phyloP scores from a whole-genome alignment of 1,140 invertebrate species.

The Uloborus diversus region DNA sequence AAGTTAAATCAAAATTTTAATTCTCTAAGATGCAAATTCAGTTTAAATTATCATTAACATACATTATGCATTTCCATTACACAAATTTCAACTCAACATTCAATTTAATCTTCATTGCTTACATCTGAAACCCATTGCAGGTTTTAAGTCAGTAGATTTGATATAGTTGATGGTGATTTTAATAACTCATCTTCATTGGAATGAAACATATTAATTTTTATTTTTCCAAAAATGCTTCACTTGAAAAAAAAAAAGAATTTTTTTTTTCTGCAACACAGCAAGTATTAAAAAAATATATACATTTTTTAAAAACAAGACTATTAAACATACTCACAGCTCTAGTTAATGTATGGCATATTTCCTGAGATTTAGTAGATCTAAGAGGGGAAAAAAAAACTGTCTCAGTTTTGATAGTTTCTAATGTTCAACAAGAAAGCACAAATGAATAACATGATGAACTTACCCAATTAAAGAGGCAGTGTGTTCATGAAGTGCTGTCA shows the following conservation, averaged over 20 bases:
- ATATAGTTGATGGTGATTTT: no score
- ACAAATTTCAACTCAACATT: no score
- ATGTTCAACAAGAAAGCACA: background rate
- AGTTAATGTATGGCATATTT: conserved; percentile 76
- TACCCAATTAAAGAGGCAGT: conserved; percentile 77
- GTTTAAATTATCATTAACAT: no score
- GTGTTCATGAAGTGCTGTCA: conserved; percentile 86
- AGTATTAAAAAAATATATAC: background rate
- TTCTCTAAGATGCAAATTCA: no score
- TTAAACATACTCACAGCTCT: conserved; percentile 26
- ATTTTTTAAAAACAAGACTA: background rate
- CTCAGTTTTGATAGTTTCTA: no score
- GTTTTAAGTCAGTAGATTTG: no score
- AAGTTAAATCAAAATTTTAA: no score
- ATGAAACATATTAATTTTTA: background rate
- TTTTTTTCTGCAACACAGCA: background rate
- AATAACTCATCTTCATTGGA: no score
- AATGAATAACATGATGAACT: background rate
- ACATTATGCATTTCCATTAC: no score
- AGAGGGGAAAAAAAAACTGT: background rate
- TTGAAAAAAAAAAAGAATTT: background rate
- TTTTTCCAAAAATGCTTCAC: background rate
- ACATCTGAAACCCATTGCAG: no score
- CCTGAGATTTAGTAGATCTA: conserved; percentile 74
- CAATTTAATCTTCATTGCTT: no score